These are phyloP conservation scores for Neoascia interrupta DNA, from an alignment of 2,888 invertebrate species.

Conservation along the genomic window DNA sequence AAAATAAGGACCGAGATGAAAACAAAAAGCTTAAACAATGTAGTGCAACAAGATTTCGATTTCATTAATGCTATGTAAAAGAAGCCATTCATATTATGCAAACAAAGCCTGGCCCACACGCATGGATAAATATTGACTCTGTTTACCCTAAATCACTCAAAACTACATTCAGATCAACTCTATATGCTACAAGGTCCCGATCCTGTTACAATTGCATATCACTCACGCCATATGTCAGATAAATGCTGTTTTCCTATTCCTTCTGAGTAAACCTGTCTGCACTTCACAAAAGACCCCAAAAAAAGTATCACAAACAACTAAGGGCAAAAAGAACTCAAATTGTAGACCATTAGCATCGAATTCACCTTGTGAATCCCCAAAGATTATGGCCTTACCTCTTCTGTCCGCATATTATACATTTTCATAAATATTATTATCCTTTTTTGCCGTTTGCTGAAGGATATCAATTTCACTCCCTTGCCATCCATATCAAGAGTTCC, in stretches of 20 bases:
- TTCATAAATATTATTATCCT: constrained; percentile 61
- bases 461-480: constrained; percentile 53
- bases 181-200: constrained; percentile 40
- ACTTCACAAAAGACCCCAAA: constrained; percentile 3
- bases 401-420: constrained; percentile 49
- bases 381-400: constrained; percentile 35
- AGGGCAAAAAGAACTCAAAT: constrained; percentile 39
- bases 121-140: too few species aligned
- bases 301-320: not conserved
- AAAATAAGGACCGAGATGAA: too few species aligned
- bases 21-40: too few species aligned
- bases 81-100: too few species aligned
- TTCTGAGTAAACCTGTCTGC: constrained; percentile 25
- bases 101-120: too few species aligned
- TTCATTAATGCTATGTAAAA: too few species aligned
- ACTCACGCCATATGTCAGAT: constrained; percentile 8
- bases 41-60: too few species aligned
- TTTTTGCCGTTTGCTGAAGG: constrained; percentile 34
- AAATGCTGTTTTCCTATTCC: not conserved
- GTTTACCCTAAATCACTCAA: constrained; percentile 16
- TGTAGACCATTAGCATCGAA: constrained; percentile 62
- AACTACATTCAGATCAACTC: constrained; percentile 12
- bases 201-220: constrained; percentile 18
- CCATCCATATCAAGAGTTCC: constrained; percentile 3
- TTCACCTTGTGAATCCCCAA: constrained; percentile 55